Evolutionary conservation across 2,888 invertebrate genomes (phyloP), one percentile per base, ranked within the genome.

Genomic region (Andrena minutula): DNA sequence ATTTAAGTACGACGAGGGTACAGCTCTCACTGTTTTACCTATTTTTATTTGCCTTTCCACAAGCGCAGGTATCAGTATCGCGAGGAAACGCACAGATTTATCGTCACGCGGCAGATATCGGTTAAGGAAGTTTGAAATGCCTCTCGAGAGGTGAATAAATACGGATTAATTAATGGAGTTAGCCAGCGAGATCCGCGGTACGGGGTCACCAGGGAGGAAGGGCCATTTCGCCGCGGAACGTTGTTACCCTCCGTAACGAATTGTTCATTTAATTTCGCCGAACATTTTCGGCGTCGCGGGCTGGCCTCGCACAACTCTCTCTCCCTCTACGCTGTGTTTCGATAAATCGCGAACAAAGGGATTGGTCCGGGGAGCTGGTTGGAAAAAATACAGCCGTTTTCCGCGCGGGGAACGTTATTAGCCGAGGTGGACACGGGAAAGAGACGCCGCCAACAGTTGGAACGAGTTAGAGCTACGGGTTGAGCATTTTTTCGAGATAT

Each of bases 261-360:
- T 91, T 87, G 90, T 91, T 91, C 91, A 87, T 91, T 92, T 91
- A 90, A 91, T 91, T 91, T 90, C 87, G 84, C 86, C 86, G 89
- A 89, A 91, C 92, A 91, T 91, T 91, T 90, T 86, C 88, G 88
- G 80, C 79, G 82, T 81, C 87, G 81, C 84, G 78, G 61, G 5
- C 51, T 75, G 86, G 71, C 60, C 81, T 82, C 78, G 56, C 53
- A 81, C 77, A 75, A 73, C 66, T 49, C 69, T 65, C 83, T 69
- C 71, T 73, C 69, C 64, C 83, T 70, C 71, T 72, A 84, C 84
- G 83, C 68, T 71, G 79, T 85, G 83, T 84, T 78, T 73, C 86
- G 84, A 84, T 86, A 84, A 84, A 88, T 86, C 82, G 85, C 76
- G 73, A 65, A 74, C 68, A 63, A 76, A 74, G 75, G 49, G 77